Evolutionary conservation across 2,888 invertebrate species (phyloP).

Genomic region (Ochlodes sylvanus): DNA sequence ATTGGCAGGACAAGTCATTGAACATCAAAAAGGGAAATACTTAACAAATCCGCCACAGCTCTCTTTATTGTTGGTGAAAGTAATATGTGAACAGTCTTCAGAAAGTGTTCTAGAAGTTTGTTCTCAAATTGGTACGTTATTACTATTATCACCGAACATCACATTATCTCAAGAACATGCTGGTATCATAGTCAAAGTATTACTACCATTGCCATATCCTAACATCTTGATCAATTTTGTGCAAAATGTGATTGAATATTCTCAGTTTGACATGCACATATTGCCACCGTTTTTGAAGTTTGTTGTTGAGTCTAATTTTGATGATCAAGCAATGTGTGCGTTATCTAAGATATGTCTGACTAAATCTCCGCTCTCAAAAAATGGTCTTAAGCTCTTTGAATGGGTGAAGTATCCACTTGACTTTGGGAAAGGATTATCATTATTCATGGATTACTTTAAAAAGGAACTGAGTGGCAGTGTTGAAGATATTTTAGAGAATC

Average conservation of each 20-base stretch:
- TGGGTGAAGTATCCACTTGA: conserved; percentile 89
- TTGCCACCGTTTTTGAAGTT: conserved; percentile 88
- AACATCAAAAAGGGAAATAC: conserved; percentile 87
- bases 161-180: conserved; percentile 90
- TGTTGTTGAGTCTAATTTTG: conserved; percentile 82
- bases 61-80: conserved; percentile 82
- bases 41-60: conserved; percentile 86
- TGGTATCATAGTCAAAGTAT: conserved; percentile 87
- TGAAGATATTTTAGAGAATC: conserved; percentile 65
- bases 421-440: conserved; percentile 71
- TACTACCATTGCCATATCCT: conserved; percentile 84
- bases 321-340: conserved; percentile 83
- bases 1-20: conserved; percentile 86
- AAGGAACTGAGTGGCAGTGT: conserved; percentile 63
- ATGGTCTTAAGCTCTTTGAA: conserved; percentile 84
- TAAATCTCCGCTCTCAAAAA: conserved; percentile 87
- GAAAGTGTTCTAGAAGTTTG: conserved; percentile 78
- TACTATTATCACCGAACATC: conserved; percentile 86
- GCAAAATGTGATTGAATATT: conserved; percentile 86
- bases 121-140: conserved; percentile 83
- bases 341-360: conserved; percentile 87
- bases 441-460: conserved; percentile 70
- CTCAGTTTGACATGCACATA: conserved; percentile 90
- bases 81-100: conserved; percentile 75
- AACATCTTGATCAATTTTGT: conserved; percentile 87